Percentiles rank a stretch among this genome's conserved stretches.
These are phyloP conservation scores for Trichacis sp. DNA, from an alignment of 2,888 invertebrate genomes.

Conservation along the genomic window DNA sequence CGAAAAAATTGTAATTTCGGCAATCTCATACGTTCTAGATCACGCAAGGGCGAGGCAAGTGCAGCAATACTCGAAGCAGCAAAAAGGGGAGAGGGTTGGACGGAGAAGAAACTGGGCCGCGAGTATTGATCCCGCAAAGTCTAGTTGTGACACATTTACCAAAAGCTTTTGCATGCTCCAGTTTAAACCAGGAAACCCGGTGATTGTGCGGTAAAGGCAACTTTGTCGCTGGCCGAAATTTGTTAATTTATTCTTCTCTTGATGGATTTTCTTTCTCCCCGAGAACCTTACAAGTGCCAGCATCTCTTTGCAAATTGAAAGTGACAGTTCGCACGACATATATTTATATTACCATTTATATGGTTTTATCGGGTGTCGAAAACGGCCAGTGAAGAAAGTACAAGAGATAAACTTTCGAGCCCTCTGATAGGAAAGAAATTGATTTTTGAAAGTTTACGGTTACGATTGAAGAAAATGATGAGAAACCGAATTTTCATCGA, in stretches of 20 bases:
- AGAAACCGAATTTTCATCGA: no score
- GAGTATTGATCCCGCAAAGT: slow-evolving; percentile 62
- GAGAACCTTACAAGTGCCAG: no score
- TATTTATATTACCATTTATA: no score
- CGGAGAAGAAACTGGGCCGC: slow-evolving; percentile 58
- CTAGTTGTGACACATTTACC: slow-evolving; percentile 43
- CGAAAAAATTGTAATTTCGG: no score
- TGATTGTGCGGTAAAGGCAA: slow-evolving; percentile 14
- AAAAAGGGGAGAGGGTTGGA: slow-evolving; percentile 34
- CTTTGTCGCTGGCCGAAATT: not conserved
- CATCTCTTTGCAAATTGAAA: not conserved
- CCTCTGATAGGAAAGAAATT: no score
- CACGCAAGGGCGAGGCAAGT: slow-evolving; percentile 23
- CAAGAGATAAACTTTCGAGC: no score
- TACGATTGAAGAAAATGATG: no score
- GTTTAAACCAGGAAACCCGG: slow-evolving; percentile 34
- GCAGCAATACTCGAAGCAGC: slow-evolving; percentile 7
- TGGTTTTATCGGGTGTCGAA: no score
- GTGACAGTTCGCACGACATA: not conserved
- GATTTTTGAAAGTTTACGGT: no score
- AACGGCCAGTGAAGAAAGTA: no score
- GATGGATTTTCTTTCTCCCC: no score
- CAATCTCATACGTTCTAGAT: not conserved
- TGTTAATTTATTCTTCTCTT: not conserved
- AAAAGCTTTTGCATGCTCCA: slow-evolving; percentile 33